Base-by-base conservation (phyloP, 2,113 vertebrate species). In the Columbina picui region DNA sequence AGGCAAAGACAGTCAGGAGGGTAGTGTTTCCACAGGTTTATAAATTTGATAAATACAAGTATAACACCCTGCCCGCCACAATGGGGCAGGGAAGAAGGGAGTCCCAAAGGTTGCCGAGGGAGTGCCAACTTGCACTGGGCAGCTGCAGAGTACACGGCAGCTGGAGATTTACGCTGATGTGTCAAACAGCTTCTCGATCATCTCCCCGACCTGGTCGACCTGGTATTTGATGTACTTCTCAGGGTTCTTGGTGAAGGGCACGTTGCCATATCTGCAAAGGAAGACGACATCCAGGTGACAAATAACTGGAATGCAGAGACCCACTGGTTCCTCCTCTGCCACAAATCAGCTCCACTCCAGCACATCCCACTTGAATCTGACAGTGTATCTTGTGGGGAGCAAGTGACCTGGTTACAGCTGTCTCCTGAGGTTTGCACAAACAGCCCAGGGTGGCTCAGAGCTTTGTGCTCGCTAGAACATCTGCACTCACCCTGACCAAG, bases 201-300 rank as follows among this genome's bases (percentile, higher is more conserved):
- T 99, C 69, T 99, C 99, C 61, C 99, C 99, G 83, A 99, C 99
- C 41, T 99, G 99, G 47, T 99, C 99, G 0, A 99, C 98, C 1
- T 98, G 98, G 92, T 99, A 99, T 93, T 99, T 99, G 97, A 99
- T 98, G 89, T 99, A 99, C 93, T 99, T 99, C 96, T 99, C 99
- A 0, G 98, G 98, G 97, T 99, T 99, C 97, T 99, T 99, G 87
- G 99, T 99, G 97, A 99, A 99, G 34, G 98, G 98, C 83, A 99
- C 98, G 0, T 98, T 99, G 88, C 97, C 94, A 1, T 98, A 99
- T 95, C 99, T 99, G 96, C 70, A 90, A 84, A 94, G 75, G 52
- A 77, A 83, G 57, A 84, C 38, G 63, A 74, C 2, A 15, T 23
- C 15, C 6, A 45, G 38, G 49, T 92, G 77, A 81, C 25, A 63